Percentiles rank a stretch among this genome's conserved stretches.
phyloP scores from a whole-genome alignment of 1,140 invertebrate genomes.

The Drosophila baimaii region DNA sequence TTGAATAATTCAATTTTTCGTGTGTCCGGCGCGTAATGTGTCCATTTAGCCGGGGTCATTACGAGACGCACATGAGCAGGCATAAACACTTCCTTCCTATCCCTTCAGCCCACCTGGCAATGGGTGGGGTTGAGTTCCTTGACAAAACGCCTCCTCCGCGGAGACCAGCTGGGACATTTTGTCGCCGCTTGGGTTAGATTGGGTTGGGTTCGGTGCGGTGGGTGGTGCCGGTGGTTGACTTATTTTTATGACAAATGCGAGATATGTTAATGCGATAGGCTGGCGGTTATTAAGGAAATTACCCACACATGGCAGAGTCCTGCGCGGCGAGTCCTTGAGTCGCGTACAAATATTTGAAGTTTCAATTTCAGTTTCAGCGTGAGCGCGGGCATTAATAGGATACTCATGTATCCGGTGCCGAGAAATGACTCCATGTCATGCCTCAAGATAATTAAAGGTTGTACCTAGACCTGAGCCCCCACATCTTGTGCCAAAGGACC shows the following conservation, averaged over 20 bases:
- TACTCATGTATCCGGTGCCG: slow-evolving; percentile 45
- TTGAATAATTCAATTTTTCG: slow-evolving; percentile 78
- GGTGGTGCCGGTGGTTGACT: slow-evolving; percentile 52
- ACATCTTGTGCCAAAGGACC: slow-evolving; percentile 10
- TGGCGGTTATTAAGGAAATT: slow-evolving; percentile 78
- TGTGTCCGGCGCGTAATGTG: slow-evolving; percentile 68
- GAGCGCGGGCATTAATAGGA: slow-evolving; percentile 57
- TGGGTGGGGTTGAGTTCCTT: slow-evolving; percentile 47
- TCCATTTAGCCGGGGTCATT: slow-evolving; percentile 75
- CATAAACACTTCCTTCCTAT: slow-evolving; percentile 73
- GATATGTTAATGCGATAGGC: slow-evolving; percentile 82
- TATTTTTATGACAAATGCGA: slow-evolving; percentile 80
- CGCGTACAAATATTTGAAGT: slow-evolving; percentile 77
- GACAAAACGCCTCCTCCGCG: slow-evolving; percentile 67
- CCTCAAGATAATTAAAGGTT: slow-evolving; percentile 82
- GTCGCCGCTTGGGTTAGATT: slow-evolving; percentile 1
- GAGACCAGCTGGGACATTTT: slow-evolving; percentile 21
- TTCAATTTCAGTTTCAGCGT: slow-evolving; percentile 68
- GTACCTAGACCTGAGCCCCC: slow-evolving; percentile 26
- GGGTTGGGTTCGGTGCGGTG: slow-evolving; percentile 6
- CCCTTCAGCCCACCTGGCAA: slow-evolving; percentile 17
- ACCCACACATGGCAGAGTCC: slow-evolving; percentile 59
- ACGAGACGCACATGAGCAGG: slow-evolving; percentile 64
- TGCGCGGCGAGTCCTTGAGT: slow-evolving; percentile 55
- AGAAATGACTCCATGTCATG: slow-evolving; percentile 81